phyloP scores from a whole-genome alignment of 1,140 invertebrate species.

The Lepidurus arcticus region DNA sequence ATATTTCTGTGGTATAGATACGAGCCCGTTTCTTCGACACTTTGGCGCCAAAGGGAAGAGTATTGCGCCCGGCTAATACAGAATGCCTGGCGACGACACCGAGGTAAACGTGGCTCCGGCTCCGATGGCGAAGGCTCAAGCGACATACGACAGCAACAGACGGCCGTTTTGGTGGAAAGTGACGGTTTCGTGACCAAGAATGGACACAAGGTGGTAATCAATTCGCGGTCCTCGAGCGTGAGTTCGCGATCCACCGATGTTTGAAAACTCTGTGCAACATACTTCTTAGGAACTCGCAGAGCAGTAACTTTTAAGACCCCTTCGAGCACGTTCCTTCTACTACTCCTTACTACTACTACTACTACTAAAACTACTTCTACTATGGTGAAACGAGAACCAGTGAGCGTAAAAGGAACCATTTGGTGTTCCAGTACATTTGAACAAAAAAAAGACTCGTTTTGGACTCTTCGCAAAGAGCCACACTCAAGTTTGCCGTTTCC shows the following conservation, averaged over 20 bases:
- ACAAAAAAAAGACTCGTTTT: neutral
- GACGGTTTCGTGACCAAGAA: conserved; percentile 73
- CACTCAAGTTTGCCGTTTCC: conserved; percentile 1
- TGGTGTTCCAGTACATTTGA: neutral
- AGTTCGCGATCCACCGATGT: conserved; percentile 72
- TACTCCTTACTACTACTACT: conserved; percentile 1
- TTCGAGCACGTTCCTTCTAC: conserved; percentile 18
- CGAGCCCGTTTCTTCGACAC: conserved; percentile 83
- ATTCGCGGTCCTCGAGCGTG: conserved; percentile 67
- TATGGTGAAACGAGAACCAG: conserved; percentile 5
- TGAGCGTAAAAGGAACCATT: neutral
- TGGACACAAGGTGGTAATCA: conserved; percentile 81
- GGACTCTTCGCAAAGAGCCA: neutral
- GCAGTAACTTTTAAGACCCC: conserved; percentile 1
- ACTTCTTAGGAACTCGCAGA: conserved; percentile 15
- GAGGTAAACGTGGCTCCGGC: conserved; percentile 55
- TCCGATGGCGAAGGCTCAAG: conserved; percentile 37
- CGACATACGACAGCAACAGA: conserved; percentile 51
- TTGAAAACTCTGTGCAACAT: conserved; percentile 48
- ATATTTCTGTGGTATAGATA: conserved; percentile 48
- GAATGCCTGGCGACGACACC: conserved; percentile 81
- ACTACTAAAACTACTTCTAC: neutral
- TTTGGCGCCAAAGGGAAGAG: conserved; percentile 91
- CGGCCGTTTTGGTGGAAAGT: conserved; percentile 72
- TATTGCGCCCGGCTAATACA: conserved; percentile 93